phyloP scores from a whole-genome alignment of 2,888 invertebrate genomes.

The Neocrepidodera transversa region DNA sequence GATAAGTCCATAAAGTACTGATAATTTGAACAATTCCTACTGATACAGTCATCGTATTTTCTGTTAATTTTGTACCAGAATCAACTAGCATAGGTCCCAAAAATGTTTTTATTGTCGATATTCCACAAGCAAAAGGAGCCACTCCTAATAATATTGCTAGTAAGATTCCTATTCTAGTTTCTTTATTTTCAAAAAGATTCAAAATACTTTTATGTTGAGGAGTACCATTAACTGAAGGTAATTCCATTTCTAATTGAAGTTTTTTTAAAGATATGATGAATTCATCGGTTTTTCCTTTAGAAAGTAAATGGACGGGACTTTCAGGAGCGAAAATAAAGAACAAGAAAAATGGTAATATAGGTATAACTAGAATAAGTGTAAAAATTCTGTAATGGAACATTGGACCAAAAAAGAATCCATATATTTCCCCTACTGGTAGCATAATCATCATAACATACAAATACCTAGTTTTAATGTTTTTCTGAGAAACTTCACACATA shows the following conservation, averaged over 20 bases:
- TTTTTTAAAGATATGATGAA: conserved; percentile 10
- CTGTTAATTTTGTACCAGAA: not conserved
- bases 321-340: conserved; percentile 18
- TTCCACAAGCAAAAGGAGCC: not conserved
- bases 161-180: not conserved
- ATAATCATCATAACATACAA: not conserved
- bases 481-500: conserved; percentile 2
- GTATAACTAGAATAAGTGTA: conserved; percentile 7
- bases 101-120: not conserved
- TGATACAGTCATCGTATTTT: not conserved
- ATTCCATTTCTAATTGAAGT: conserved; percentile 17
- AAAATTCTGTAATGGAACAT: not conserved
- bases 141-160: not conserved
- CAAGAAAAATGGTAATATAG: not conserved
- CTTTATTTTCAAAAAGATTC: conserved; percentile 6
- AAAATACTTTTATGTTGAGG: not conserved
- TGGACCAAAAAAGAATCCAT: conserved; percentile 9
- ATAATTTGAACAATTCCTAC: not conserved
- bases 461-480: not conserved
- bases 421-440: not conserved
- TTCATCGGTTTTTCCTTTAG: conserved; percentile 4
- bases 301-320: conserved; percentile 11
- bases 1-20: not conserved
- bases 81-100: not conserved
- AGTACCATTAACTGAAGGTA: not conserved